A percentile compares a stretch with the other conserved stretches of the same genome.
Conservation (phyloP, 2,113 vertebrate genomes). For the Neogobius melanostomus region DNA sequence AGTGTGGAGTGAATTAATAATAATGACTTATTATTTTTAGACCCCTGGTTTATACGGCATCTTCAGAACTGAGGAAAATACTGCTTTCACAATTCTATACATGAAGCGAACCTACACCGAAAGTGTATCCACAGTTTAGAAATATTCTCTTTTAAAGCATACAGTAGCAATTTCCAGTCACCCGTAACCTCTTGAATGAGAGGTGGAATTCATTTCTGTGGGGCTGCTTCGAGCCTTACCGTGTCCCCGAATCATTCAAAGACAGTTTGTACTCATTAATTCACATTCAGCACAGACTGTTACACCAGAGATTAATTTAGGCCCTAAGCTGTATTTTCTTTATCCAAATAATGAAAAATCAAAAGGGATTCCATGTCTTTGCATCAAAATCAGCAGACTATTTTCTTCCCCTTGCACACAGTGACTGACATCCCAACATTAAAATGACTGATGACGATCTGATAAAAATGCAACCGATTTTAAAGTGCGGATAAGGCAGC, state of each 20-base stretch:
- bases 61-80: no score
- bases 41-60: no score
- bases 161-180: no score
- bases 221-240: neutral
- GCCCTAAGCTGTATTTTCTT: neutral
- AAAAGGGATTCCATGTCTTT: slow-evolving; percentile 11
- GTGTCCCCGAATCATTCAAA: neutral
- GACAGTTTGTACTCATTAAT: neutral
- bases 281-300: neutral
- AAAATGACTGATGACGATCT: slow-evolving; percentile 40
- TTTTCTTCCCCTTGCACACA: slow-evolving; percentile 13
- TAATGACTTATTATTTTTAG: no score
- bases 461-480: slow-evolving; percentile 47
- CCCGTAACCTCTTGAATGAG: no score
- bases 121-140: no score
- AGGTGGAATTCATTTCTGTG: neutral
- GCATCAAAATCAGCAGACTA: slow-evolving; percentile 44
- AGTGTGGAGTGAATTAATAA: no score
- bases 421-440: slow-evolving; percentile 40
- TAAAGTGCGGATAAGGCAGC: slow-evolving; percentile 37
- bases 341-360: neutral
- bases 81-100: no score
- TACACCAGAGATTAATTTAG: neutral
- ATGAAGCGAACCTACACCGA: no score
- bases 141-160: no score